Conservation (phyloP, 2,113 vertebrate species). For the Muntiacus muntjak region DNA sequence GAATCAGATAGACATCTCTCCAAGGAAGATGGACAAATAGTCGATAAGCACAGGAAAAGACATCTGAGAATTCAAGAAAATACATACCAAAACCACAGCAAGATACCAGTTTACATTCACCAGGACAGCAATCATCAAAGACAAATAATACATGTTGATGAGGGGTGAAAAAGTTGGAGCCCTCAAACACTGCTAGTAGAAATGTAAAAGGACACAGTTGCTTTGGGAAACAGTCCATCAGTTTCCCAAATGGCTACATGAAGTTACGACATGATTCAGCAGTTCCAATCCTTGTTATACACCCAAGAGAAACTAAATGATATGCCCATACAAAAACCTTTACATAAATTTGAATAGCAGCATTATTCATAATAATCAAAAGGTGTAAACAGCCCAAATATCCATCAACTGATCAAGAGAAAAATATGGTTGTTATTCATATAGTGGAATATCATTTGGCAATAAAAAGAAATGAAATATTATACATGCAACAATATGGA, state of each 20-base stretch:
- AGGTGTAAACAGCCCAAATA: neutral
- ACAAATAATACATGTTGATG: neutral
- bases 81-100: neutral
- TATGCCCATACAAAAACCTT: neutral
- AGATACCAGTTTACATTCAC: neutral
- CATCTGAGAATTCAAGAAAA: neutral
- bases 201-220: neutral
- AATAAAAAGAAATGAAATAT: slow-evolving; percentile 16
- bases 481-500: neutral
- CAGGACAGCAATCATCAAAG: neutral
- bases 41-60: neutral
- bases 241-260: neutral
- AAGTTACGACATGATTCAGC: neutral
- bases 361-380: neutral
- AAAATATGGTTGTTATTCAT: neutral
- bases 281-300: neutral
- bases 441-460: neutral
- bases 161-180: neutral
- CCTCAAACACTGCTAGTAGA: neutral
- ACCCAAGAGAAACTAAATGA: neutral
- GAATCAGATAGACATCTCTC: neutral
- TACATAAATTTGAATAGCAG: neutral
- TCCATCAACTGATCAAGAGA: neutral
- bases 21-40: neutral
- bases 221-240: neutral